phyloP scores from a whole-genome alignment of 2,888 invertebrate species.

The Acanthococcus lagerstroemiae region DNA sequence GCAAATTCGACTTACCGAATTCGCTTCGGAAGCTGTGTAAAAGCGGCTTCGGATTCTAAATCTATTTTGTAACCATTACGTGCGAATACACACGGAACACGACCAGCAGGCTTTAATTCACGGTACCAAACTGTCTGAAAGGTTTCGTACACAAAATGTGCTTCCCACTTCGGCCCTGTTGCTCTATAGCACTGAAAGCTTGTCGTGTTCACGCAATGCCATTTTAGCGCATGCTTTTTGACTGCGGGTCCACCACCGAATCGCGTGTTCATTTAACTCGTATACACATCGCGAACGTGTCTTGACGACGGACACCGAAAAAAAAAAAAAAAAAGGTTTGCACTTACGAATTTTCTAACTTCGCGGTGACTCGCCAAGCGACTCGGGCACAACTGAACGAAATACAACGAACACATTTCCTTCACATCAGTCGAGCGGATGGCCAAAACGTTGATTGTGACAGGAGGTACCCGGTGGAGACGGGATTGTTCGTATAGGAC shows the following conservation, averaged over 20 bases:
- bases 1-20: constrained; percentile 2
- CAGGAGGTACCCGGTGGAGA: background rate
- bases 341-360: no score
- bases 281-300: background rate
- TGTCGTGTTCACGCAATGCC: constrained; percentile 8
- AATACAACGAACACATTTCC: background rate
- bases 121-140: constrained; percentile 27
- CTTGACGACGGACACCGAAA: background rate
- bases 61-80: constrained; percentile 8
- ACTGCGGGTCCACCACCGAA: background rate
- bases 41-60: background rate
- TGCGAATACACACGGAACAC: constrained; percentile 5
- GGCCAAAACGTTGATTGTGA: background rate
- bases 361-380: background rate
- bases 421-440: background rate
- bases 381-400: background rate
- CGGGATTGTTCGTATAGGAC: no score
- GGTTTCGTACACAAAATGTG: constrained; percentile 1
- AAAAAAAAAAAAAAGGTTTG: no score
- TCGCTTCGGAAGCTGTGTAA: background rate
- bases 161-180: constrained; percentile 25
- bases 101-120: constrained; percentile 17
- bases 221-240: constrained; percentile 14
- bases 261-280: background rate
- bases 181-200: constrained; percentile 18